Evolutionary conservation across 2,113 vertebrate genomes (phyloP), one percentile per base, ranked within the genome.

Genomic region (Bombycilla garrulus): DNA sequence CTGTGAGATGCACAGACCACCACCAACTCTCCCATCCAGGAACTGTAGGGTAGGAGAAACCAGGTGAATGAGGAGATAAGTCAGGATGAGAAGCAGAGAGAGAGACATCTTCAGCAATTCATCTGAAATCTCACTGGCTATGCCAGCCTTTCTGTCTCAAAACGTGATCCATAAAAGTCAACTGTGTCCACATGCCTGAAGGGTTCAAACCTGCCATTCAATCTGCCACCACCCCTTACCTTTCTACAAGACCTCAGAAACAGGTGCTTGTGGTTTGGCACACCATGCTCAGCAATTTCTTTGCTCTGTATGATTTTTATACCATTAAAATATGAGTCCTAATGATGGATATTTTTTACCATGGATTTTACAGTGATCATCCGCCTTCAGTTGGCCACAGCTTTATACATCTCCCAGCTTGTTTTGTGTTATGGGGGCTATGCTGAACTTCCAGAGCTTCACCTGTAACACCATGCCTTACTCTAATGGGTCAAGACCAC

Each of bases 271-370:
- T 21, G 13, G 33, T 33, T 92, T 38, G 58, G 33, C 40, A 67
- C 0, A 0, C 38, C 40, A n/a, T 0, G 1, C 4, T 54, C 29
- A 67, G 35, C n/a, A 33, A 50, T 64, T 80, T 86, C 45, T 80
- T 90, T 70, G 16, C 17, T 42, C 29, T 51, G 6, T 54, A 3
- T 48, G 21, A 47, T 88, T 86, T 85, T 72, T 64, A 35, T 88
- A 36, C 26, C 51, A 29, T 82, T 65, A 80, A 76, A 88, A 72
- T 44, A 14, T 0, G 1, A 67, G 10, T 33, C 33, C 72, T 71
- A 74, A 22, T 45, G 16, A 36, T 17, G 31, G 15, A 6, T 57
- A 86, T 62, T 91, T 62, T 50, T 5, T 1, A 3, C 5, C 7
- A 33, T 10, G 17, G 45, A 84, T 79, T 88, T 79, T 76, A 47